Base-by-base conservation (phyloP, 2,797 vertebrate genomes). In the Chelidonichthys spinosus region DNA sequence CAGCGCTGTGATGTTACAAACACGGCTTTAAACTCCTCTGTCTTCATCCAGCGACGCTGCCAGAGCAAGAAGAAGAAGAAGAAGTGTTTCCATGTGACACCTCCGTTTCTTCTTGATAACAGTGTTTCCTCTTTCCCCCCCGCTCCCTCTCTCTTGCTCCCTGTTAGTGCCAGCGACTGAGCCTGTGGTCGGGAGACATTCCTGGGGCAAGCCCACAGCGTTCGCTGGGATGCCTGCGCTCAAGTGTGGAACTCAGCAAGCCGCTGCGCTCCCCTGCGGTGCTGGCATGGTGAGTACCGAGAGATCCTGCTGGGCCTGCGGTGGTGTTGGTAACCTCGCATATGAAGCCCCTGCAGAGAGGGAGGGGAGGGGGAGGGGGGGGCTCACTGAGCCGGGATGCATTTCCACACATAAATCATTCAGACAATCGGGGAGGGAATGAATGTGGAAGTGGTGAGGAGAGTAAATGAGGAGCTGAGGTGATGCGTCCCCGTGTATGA, bases 261-360 rank as follows among this genome's bases (percentile, higher is more conserved):
- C 91, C 89, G 77, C 89, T 88, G 70, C 7, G 85, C 81, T 89
- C 85, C 90, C 93, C 91, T 89, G 91, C 72, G 89, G 92, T 84
- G 91, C 90, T 85, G 87, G 90, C 89, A 87, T 74, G 88, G 90
- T 86, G 91, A 90, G 85, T 78, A 87, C 89, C 90, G 50, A 89
- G 84, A 79, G 83, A 79, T 87, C 92, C 92, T 78, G 92, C 92
- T 93, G 91, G 85, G 90, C 90, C 91, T 93, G 90, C 75, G 92
- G 91, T 91, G 87, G 85, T 86, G 88, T 84, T 79, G 84, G 89
- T 89, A 88, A 90, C 90, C 84, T 82, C 70, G 67, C 84, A 81
- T 87, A 59, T 53, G 85, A 81, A 76, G 67, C 76, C 63, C 81
- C 83, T 95, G 93, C 96, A 95, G 69, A 72, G 84, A 81, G 76